Evolutionary conservation across 2,113 vertebrate species (phyloP).

Genomic region (Propithecus coquereli): DNA sequence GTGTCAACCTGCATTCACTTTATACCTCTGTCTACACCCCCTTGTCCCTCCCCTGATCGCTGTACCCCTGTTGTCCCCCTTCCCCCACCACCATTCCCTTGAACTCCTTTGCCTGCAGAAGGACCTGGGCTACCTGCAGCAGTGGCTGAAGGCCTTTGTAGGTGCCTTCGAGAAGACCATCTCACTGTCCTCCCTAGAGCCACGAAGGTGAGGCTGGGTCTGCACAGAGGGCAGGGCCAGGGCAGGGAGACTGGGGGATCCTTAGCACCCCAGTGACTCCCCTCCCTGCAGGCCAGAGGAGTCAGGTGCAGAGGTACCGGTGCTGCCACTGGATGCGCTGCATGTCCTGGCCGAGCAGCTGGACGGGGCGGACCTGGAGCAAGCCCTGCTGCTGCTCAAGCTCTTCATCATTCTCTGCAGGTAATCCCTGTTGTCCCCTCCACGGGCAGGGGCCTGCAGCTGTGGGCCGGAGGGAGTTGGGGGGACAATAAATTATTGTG

Average conservation of each 20-base stretch:
- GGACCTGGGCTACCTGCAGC: slow-evolving; percentile 93
- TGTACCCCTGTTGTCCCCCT: not conserved
- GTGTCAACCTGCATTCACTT: not conserved
- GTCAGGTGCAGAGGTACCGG: slow-evolving; percentile 86
- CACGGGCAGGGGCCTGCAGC: not conserved
- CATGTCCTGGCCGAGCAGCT: slow-evolving; percentile 84
- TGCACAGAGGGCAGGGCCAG: not conserved
- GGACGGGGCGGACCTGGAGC: slow-evolving; percentile 78
- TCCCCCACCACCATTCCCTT: not conserved
- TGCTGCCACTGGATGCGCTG: slow-evolving; percentile 88
- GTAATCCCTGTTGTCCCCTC: slow-evolving; percentile 67
- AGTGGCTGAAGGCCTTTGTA: slow-evolving; percentile 95
- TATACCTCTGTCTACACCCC: not conserved
- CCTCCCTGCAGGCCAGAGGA: slow-evolving; percentile 86
- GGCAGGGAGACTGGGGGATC: not conserved
- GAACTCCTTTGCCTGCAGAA: slow-evolving; percentile 83
- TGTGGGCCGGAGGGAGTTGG: fast-evolving
- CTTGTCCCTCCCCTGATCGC: not conserved
- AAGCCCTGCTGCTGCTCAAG: slow-evolving; percentile 91
- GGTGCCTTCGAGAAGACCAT: slow-evolving; percentile 91
- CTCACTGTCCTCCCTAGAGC: slow-evolving; percentile 89
- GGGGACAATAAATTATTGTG: not conserved
- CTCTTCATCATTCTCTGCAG: slow-evolving; percentile 96
- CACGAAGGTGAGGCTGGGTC: slow-evolving; percentile 86
- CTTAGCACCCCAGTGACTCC: not conserved